Evolutionary conservation across 2,888 invertebrate species (phyloP).

Genomic region (Scelioninae gen. 2): DNA sequence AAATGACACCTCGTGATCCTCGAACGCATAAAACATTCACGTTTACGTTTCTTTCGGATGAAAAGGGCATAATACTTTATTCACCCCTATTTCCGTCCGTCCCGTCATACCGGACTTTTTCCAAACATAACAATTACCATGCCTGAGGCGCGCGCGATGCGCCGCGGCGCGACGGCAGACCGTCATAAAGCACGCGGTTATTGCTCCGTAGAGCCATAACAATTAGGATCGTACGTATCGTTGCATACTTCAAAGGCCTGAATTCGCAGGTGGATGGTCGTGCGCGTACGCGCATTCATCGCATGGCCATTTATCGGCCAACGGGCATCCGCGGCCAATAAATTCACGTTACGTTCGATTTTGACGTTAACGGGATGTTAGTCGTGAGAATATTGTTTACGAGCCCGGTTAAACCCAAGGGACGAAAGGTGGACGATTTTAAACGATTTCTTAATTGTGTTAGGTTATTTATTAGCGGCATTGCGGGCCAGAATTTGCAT

Average conservation of each 20-base stretch:
- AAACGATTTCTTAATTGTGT: slow-evolving; percentile 15
- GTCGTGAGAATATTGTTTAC: slow-evolving; percentile 19
- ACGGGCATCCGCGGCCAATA: slow-evolving; percentile 29
- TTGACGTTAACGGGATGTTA: slow-evolving; percentile 31
- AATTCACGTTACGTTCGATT: slow-evolving; percentile 31
- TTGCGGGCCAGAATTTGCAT: neutral
- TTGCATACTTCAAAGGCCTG: slow-evolving; percentile 42
- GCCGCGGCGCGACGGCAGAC: slow-evolving; percentile 60
- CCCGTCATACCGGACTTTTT: slow-evolving; percentile 61
- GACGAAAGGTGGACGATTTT: slow-evolving; percentile 14
- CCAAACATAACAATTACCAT: slow-evolving; percentile 66
- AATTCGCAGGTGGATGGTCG: slow-evolving; percentile 49
- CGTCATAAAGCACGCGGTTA: slow-evolving; percentile 66
- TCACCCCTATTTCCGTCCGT: slow-evolving; percentile 60
- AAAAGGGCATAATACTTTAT: slow-evolving; percentile 56
- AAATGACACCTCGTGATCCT: neutral
- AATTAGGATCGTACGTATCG: slow-evolving; percentile 66
- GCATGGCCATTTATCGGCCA: slow-evolving; percentile 25
- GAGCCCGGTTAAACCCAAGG: slow-evolving; percentile 1
- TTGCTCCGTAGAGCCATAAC: slow-evolving; percentile 67
- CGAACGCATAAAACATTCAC: slow-evolving; percentile 13
- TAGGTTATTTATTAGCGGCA: slow-evolving; percentile 14
- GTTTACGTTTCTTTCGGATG: slow-evolving; percentile 30
- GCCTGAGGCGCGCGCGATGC: slow-evolving; percentile 61
- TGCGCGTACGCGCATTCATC: slow-evolving; percentile 19